Conservation (phyloP, 2,113 vertebrate species). For the Orientallactaga bullata region DNA sequence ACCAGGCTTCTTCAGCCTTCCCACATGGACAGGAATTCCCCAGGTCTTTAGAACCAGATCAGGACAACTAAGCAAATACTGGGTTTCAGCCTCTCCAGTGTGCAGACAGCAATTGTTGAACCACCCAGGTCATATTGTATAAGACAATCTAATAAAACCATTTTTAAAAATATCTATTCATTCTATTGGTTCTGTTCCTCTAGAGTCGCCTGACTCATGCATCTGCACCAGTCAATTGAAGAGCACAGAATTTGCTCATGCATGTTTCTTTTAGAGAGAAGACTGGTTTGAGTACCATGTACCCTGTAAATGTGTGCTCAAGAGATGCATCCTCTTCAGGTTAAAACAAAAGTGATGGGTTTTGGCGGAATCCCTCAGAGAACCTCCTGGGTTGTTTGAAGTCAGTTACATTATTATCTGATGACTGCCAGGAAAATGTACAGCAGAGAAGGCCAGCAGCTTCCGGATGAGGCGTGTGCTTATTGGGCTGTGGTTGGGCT, state of each 20-base stretch:
- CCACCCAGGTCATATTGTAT: no score
- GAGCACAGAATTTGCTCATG: neutral
- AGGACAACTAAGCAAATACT: no score
- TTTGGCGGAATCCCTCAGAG: neutral
- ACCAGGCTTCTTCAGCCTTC: no score
- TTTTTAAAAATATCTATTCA: no score
- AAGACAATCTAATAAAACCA: no score
- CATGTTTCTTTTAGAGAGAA: neutral
- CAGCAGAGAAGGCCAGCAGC: neutral
- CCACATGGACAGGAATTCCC: no score
- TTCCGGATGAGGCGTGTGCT: neutral
- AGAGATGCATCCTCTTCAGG: neutral
- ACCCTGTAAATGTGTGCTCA: neutral
- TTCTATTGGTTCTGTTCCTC: no score
- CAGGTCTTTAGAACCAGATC: no score
- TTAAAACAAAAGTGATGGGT: neutral
- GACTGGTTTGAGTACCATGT: neutral
- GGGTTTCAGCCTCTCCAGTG: no score
- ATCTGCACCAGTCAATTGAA: neutral
- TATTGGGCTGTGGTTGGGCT: neutral
- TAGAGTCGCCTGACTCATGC: no score
- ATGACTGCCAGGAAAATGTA: neutral
- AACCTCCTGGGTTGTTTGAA: neutral
- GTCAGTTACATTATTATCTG: neutral
- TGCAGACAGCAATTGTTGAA: no score